These are phyloP conservation scores for Phaedon cochleariae DNA, from an alignment of 2,888 invertebrate species.

Conservation along the genomic window DNA sequence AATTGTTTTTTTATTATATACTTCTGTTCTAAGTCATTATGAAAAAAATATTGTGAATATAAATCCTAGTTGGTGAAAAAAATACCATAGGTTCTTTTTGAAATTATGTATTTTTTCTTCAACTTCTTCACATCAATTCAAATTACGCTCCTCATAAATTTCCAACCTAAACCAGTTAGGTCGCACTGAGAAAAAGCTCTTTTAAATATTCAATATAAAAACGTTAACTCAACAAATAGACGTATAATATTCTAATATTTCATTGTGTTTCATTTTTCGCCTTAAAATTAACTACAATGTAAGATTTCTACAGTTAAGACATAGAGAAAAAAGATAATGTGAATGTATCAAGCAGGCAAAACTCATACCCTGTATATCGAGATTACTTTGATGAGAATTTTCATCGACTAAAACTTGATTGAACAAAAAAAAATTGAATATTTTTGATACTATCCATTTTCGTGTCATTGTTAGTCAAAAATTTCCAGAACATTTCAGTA, in stretches of 20 bases:
- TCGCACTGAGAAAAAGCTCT: not conserved
- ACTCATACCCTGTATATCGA: too few relatives aligned
- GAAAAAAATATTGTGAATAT: not conserved
- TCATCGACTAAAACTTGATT: too few relatives aligned
- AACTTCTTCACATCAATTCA: not conserved
- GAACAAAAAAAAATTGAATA: too few relatives aligned
- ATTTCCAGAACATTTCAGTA: not conserved
- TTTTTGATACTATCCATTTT: too few relatives aligned
- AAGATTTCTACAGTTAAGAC: slow-evolving; percentile 22
- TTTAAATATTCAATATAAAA: slow-evolving; percentile 21
- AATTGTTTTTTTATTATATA: not conserved
- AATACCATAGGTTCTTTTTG: not conserved
- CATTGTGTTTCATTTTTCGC: slow-evolving; percentile 11
- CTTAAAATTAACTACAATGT: slow-evolving; percentile 31
- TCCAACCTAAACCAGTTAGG: slow-evolving; percentile 28
- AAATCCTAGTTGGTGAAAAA: not conserved
- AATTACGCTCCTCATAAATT: not conserved
- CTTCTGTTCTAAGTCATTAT: not conserved
- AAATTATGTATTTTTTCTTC: not conserved
- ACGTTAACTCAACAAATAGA: slow-evolving; percentile 26
- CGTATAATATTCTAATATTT: slow-evolving; percentile 4
- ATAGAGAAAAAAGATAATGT: slow-evolving; percentile 15
- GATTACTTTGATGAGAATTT: too few relatives aligned
- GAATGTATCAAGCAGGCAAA: too few relatives aligned
- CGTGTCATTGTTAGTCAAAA: not conserved